Percentiles rank a stretch among this genome's conserved stretches.
These are phyloP conservation scores for Helicoverpa assulta DNA, from an alignment of 2,888 invertebrate species.

Conservation along the genomic window DNA sequence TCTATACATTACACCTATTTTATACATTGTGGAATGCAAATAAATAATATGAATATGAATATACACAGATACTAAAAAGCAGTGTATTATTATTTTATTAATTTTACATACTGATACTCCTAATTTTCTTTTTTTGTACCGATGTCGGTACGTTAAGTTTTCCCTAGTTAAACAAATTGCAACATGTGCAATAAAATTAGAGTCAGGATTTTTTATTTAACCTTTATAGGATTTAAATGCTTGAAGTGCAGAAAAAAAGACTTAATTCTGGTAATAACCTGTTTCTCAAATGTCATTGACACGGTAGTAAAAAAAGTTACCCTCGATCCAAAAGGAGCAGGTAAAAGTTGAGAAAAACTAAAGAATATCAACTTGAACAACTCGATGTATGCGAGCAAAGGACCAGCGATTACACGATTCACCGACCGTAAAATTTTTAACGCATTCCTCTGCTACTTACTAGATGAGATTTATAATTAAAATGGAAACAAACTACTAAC, in stretches of 20 bases:
- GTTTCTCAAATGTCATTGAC: conserved; percentile 11
- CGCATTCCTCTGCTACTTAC: conserved; percentile 25
- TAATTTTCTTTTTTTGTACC: no score
- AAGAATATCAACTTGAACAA: conserved; percentile 18
- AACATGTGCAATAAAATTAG: no score
- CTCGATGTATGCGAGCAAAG: conserved; percentile 19
- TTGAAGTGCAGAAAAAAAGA: neutral
- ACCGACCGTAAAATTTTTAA: conserved; percentile 28
- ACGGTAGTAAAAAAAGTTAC: conserved; percentile 23
- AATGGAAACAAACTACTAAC: neutral
- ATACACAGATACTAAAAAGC: no score
- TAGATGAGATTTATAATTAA: conserved; percentile 13
- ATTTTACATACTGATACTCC: no score
- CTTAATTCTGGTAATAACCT: conserved; percentile 19
- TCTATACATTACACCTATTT: no score
- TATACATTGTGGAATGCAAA: no score
- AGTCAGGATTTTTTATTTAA: no score
- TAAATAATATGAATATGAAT: no score
- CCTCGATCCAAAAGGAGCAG: conserved; percentile 49
- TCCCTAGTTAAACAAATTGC: no score
- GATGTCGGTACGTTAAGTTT: no score
- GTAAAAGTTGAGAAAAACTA: conserved; percentile 40
- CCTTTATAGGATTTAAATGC: no score
- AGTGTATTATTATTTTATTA: no score
- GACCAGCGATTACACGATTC: conserved; percentile 25